Conservation (phyloP, 1,140 invertebrate species). For the Ephestia elutella region DNA sequence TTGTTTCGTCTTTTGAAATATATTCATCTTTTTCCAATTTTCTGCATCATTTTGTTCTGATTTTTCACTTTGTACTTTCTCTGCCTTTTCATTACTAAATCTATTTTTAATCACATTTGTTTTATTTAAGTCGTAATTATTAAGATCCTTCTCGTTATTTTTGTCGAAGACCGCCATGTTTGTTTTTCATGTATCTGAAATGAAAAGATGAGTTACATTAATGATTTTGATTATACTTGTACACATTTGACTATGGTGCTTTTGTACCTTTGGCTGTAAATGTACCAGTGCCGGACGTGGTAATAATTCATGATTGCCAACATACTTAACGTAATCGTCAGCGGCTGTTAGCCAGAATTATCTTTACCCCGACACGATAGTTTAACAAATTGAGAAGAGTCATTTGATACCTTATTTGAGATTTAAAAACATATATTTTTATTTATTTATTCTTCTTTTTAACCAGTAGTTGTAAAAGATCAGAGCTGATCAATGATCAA, state of each 20-base stretch:
- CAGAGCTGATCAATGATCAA: too few species aligned
- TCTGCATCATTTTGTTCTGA: constrained; percentile 32
- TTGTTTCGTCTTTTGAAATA: constrained; percentile 73
- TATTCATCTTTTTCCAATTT: constrained; percentile 63
- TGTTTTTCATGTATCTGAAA: constrained; percentile 41
- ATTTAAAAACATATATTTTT: not conserved
- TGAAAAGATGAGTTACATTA: constrained; percentile 18
- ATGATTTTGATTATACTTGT: constrained; percentile 12
- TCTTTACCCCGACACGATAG: constrained; percentile 50
- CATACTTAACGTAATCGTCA: constrained; percentile 58
- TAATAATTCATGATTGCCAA: constrained; percentile 62
- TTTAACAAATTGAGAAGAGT: constrained; percentile 26
- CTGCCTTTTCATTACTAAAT: constrained; percentile 40
- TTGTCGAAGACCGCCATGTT: constrained; percentile 47
- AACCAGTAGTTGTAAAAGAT: too few species aligned
- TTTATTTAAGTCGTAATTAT: constrained; percentile 47
- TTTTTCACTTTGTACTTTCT: constrained; percentile 34
- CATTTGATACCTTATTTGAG: constrained; percentile 11
- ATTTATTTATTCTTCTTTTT: not conserved
- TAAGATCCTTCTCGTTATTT: constrained; percentile 31
- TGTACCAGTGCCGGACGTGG: constrained; percentile 52
- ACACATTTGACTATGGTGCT: constrained; percentile 18
- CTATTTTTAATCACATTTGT: constrained; percentile 45
- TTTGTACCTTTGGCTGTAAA: constrained; percentile 55
- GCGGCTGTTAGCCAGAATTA: constrained; percentile 43